Base-by-base conservation (phyloP, 2,888 invertebrate species). In the Campaea margaritaria region DNA sequence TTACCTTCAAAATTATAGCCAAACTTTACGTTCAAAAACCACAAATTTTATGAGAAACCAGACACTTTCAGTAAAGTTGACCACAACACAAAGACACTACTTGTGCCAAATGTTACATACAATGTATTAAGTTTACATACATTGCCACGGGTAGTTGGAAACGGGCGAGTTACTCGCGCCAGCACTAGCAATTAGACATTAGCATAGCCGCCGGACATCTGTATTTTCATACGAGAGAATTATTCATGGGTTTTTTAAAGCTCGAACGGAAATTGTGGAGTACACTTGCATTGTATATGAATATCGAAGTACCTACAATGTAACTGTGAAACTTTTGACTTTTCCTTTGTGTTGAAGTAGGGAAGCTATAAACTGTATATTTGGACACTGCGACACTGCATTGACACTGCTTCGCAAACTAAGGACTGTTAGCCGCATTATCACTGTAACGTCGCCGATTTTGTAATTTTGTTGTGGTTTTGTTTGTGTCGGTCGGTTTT, bases 121-220 rank as follows among this genome's bases (percentile, higher is more conserved):
- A 43, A 16, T 43, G 43, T 13, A 14, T 8, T 12, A 31, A 15
- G 13, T 62, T 54, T 62, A 42, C 61, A 56, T 61, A 55, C 49
- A 58, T 52, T 58, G 62, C 46, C 50, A 55, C 34, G 53, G 31
- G 14, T 60, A 34, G 46, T 51, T 46, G 54, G 62, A 59, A 63
- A 58, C 38, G 14, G 38, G 61, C 59, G 57, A 62, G 64, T 45
- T 8, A 49, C 65, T 68, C 43, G 54, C 65, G 54, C 54, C 53
- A 59, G 67, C 50, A 63, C 65, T 65, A 53, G 52, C 63, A 65
- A 68, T 65, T 64, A 66, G 57, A n/a, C 42, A 63, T 66, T 64
- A 65, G 55, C 65, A 68, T 68, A 63, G 46, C 42, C 31, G 49
- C 55, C 53, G 57, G 57, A 44, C 49, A 41, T 47, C 34, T 54